Evolutionary conservation across 92 coral and sea anemone species (phyloP).

Genomic region (Umimayanthus chanpuru): DNA sequence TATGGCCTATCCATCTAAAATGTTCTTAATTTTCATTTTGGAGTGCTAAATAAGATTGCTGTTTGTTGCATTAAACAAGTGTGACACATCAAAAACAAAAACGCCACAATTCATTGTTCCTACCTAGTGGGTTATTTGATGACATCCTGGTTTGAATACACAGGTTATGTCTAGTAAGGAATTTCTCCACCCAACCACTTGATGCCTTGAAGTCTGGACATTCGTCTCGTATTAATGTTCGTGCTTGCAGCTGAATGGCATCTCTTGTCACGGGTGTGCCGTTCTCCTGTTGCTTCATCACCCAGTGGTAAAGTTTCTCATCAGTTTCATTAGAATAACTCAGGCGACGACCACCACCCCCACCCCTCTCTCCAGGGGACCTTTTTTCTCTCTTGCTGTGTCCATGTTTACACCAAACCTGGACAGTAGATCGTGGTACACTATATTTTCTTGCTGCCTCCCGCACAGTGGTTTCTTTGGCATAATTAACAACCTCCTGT

Average conservation of each 20-base stretch:
- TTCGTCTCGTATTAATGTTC: constrained; percentile 83
- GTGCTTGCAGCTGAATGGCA: constrained; percentile 90
- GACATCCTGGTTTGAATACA: constrained; percentile 89
- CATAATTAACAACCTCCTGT: constrained; percentile 88
- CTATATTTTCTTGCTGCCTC: constrained; percentile 84
- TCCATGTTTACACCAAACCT: constrained; percentile 89
- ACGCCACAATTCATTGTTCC: neutral
- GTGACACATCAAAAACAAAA: too few species aligned
- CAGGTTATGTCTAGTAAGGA: constrained; percentile 87
- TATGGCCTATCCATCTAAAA: too few species aligned
- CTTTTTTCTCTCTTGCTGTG: constrained; percentile 77
- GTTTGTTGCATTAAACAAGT: neutral
- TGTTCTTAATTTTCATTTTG: neutral
- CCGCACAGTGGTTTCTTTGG: constrained; percentile 83
- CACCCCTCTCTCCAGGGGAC: constrained; percentile 60
- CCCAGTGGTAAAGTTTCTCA: constrained; percentile 93
- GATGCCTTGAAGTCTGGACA: constrained; percentile 99
- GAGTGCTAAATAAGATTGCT: neutral
- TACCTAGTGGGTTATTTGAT: constrained; percentile 80
- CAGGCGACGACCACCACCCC: constrained; percentile 91
- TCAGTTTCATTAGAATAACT: constrained; percentile 98
- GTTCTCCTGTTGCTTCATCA: constrained; percentile 81
- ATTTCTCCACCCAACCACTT: constrained; percentile 99
- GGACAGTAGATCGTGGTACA: constrained; percentile 87
- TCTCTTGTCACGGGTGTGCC: constrained; percentile 96